phyloP scores from a whole-genome alignment of 2,113 vertebrate species.

The Columba janthina region DNA sequence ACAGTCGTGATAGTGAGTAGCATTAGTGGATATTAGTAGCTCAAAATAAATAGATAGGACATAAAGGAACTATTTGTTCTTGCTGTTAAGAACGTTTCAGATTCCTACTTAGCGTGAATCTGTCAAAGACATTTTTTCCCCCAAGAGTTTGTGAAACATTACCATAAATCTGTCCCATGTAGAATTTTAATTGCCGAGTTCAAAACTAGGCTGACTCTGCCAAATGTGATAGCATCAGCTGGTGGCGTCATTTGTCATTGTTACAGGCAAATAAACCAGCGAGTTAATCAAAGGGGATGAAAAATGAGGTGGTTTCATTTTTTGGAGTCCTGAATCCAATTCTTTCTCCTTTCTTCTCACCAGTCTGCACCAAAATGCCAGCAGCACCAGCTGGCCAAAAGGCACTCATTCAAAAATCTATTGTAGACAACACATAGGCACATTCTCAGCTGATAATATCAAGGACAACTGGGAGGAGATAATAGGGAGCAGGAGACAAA shows the following conservation, averaged over 20 bases:
- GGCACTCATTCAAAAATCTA: slow-evolving; percentile 25
- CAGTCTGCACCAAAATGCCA: slow-evolving; percentile 27
- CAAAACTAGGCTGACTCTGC: slow-evolving; percentile 31
- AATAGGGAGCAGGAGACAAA: not conserved
- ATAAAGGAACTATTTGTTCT: not conserved
- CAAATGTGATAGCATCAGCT: slow-evolving; percentile 64
- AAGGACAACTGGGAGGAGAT: not conserved
- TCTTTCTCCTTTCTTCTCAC: not conserved
- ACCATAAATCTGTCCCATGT: slow-evolving; percentile 28
- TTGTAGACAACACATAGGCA: not conserved
- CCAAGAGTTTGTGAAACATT: not conserved
- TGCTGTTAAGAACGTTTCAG: not conserved
- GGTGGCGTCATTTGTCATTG: slow-evolving; percentile 52
- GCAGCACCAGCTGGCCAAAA: slow-evolving; percentile 37
- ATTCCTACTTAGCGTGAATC: not conserved
- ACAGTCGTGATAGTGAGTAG: not conserved
- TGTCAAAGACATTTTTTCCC: slow-evolving; percentile 3
- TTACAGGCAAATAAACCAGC: slow-evolving; percentile 48
- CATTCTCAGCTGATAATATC: slow-evolving; percentile 24
- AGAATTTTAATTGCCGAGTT: slow-evolving; percentile 6
- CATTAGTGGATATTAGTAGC: not conserved
- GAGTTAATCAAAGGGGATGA: slow-evolving; percentile 58
- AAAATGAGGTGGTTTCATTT: slow-evolving; percentile 42
- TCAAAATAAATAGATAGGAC: not conserved
- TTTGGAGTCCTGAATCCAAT: not conserved